phyloP scores from a whole-genome alignment of 1,140 invertebrate species.

The Conus ventricosus region DNA sequence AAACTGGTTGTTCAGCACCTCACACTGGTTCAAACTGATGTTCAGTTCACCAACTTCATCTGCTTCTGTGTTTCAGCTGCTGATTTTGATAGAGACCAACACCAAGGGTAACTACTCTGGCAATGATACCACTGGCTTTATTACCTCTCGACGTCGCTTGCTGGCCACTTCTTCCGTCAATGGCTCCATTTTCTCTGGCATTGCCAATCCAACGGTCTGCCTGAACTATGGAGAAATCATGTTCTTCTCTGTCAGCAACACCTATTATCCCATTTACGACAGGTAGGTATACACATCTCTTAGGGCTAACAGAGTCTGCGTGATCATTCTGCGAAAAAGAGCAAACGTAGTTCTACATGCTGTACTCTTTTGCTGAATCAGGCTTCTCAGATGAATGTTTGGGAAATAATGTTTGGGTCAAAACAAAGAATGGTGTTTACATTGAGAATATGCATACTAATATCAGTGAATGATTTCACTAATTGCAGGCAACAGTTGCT shows the following conservation, averaged over 20 bases:
- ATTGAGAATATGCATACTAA: too few relatives aligned
- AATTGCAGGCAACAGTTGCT: too few relatives aligned
- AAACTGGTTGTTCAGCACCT: not conserved
- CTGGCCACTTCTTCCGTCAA: conserved; percentile 53
- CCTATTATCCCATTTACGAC: conserved; percentile 70
- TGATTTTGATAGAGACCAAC: conserved; percentile 45
- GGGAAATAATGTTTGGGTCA: too few relatives aligned
- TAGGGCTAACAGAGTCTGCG: too few relatives aligned
- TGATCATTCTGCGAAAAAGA: too few relatives aligned
- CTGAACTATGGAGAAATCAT: conserved; percentile 64
- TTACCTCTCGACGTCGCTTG: conserved; percentile 54
- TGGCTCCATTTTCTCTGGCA: conserved; percentile 59
- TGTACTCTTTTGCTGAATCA: too few relatives aligned
- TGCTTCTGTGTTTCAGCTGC: conserved; percentile 17
- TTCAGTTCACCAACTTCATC: not conserved
- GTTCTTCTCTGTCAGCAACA: conserved; percentile 64
- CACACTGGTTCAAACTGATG: not conserved
- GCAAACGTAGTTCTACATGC: too few relatives aligned
- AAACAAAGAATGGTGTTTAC: too few relatives aligned
- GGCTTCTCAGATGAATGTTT: too few relatives aligned
- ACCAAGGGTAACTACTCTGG: conserved; percentile 58
- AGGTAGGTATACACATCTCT: conserved; percentile 44
- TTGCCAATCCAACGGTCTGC: conserved; percentile 66
- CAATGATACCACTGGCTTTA: conserved; percentile 51
- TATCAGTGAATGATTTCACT: too few relatives aligned